Evolutionary conservation across 2,113 vertebrate species (phyloP).

Genomic region (Daubentonia madagascariensis): DNA sequence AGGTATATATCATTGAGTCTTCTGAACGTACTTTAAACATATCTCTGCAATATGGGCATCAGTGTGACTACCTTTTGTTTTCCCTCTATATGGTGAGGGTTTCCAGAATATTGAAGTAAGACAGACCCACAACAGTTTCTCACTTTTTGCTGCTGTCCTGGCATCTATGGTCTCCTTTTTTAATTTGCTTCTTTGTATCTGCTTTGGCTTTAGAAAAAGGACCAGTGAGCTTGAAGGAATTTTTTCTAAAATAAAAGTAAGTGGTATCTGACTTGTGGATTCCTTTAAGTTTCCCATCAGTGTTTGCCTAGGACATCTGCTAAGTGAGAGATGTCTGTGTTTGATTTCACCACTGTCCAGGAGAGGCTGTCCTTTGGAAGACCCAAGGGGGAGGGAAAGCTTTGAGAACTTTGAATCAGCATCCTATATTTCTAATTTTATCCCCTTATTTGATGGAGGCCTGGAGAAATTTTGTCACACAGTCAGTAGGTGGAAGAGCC

Average conservation of each 20-base stretch:
- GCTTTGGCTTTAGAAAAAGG: neutral
- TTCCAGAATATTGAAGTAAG: neutral
- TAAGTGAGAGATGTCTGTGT: neutral
- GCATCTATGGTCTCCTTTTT: neutral
- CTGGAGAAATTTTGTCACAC: neutral
- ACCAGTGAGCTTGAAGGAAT: neutral
- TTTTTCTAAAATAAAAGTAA: slow-evolving; percentile 17
- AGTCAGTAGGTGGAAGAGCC: neutral
- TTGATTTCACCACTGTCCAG: neutral
- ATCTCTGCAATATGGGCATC: neutral
- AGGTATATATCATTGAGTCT: neutral
- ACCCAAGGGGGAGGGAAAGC: neutral
- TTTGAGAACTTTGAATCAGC: neutral
- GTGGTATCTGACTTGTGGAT: neutral
- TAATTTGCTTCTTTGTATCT: neutral
- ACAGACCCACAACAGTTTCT: neutral
- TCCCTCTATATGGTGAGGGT: neutral
- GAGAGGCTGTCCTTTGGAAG: neutral
- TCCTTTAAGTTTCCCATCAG: neutral
- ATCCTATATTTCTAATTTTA: neutral
- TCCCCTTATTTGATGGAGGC: neutral
- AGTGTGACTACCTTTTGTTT: neutral
- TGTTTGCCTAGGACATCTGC: neutral
- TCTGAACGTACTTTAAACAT: neutral
- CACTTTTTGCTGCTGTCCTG: neutral